These are phyloP conservation scores for Meteorus cinctellus DNA, from an alignment of 2,888 invertebrate genomes.

Conservation along the genomic window DNA sequence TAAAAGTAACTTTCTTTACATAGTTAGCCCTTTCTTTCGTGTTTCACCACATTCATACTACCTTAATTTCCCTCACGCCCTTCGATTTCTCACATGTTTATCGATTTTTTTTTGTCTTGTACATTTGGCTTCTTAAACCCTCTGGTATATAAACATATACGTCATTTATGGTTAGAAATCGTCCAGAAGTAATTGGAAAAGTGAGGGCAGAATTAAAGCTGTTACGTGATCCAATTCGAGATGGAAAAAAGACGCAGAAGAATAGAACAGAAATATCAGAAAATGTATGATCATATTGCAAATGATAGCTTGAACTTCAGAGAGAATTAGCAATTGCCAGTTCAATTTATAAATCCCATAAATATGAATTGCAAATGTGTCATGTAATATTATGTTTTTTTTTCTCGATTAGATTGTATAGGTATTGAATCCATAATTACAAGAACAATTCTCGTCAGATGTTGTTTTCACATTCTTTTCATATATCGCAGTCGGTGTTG, in stretches of 20 bases:
- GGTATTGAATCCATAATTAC: no score
- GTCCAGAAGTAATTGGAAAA: slow-evolving; percentile 52
- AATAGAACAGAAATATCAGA: background rate
- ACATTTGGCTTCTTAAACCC: background rate
- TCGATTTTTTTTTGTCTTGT: background rate
- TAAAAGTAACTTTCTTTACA: no score
- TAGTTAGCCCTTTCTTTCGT: no score
- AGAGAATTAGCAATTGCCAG: background rate
- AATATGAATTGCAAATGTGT: no score
- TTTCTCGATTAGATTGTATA: no score
- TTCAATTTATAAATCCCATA: no score
- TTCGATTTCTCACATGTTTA: background rate
- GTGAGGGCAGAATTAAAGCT: slow-evolving; percentile 50
- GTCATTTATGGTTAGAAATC: slow-evolving; percentile 34
- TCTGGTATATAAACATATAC: slow-evolving; percentile 19
- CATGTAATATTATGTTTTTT: no score
- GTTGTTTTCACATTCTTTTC: background rate
- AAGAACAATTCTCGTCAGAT: no score
- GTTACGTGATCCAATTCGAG: slow-evolving; percentile 54
- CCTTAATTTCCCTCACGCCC: background rate
- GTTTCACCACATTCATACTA: no score
- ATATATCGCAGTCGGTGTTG: background rate
- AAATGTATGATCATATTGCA: background rate
- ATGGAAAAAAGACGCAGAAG: background rate
- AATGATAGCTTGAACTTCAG: background rate